Evolutionary conservation across 2,797 vertebrate genomes (phyloP).

Genomic region (Tiaroga cobitis): DNA sequence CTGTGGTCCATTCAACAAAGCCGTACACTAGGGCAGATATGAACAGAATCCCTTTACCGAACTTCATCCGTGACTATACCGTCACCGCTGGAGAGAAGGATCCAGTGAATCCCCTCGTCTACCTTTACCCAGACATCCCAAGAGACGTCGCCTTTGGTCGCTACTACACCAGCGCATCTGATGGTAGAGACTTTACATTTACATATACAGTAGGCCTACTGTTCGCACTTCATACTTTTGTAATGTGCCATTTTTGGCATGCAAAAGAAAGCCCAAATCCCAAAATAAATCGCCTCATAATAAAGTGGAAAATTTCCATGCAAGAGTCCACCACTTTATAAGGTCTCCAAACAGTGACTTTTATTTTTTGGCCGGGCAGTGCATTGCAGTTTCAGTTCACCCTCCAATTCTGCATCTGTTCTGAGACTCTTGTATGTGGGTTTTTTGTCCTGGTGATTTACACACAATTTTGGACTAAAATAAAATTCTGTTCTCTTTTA

Average conservation of each 20-base stretch:
- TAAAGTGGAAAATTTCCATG: not conserved
- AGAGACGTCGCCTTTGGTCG: slow-evolving; percentile 84
- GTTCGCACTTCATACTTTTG: not conserved
- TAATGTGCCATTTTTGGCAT: not conserved
- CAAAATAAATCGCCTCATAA: not conserved
- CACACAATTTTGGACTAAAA: not conserved
- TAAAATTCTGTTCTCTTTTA: not conserved
- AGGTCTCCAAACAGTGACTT: too few species aligned
- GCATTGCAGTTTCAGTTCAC: not conserved
- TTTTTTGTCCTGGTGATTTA: not conserved
- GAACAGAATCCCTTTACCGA: slow-evolving; percentile 75
- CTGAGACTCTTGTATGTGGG: not conserved
- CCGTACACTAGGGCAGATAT: slow-evolving; percentile 90
- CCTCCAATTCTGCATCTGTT: not conserved
- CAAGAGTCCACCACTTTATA: too few species aligned
- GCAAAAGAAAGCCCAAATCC: not conserved
- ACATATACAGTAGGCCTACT: not conserved
- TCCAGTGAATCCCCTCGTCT: slow-evolving; percentile 84
- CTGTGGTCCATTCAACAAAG: slow-evolving; percentile 81
- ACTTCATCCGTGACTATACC: slow-evolving; percentile 85
- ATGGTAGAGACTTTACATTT: slow-evolving; percentile 68
- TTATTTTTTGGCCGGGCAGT: too few species aligned
- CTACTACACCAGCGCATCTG: slow-evolving; percentile 81
- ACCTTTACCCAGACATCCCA: slow-evolving; percentile 87
- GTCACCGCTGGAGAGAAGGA: slow-evolving; percentile 78